A percentile compares a stretch with the other conserved stretches of the same genome.
phyloP scores from a whole-genome alignment of 2,113 vertebrate species.

The Indicator indicator region DNA sequence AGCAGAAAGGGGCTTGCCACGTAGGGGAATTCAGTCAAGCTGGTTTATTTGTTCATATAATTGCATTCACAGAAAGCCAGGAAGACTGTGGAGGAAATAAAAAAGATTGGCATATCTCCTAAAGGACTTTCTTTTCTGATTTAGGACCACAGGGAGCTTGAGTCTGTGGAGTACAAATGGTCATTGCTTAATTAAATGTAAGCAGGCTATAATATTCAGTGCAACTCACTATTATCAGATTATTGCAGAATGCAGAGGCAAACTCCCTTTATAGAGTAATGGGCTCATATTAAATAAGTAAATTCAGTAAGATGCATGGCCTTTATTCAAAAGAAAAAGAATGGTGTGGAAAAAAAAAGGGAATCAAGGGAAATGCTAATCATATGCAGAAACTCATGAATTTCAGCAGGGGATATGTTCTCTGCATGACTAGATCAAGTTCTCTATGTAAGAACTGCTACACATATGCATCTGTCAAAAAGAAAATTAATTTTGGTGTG shows the following conservation, averaged over 20 bases:
- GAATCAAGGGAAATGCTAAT: not conserved
- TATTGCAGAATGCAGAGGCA: conserved; percentile 48
- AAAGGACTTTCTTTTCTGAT: conserved; percentile 71
- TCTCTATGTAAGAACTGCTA: not conserved
- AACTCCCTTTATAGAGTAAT: not conserved
- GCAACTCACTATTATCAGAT: conserved; percentile 78
- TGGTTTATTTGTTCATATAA: conserved; percentile 82
- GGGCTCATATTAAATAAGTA: not conserved
- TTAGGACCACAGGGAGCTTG: conserved; percentile 65
- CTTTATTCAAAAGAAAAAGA: conserved; percentile 38
- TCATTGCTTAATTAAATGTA: conserved; percentile 81
- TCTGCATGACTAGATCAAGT: not conserved
- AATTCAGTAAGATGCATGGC: conserved; percentile 18
- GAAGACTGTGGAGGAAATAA: conserved; percentile 63
- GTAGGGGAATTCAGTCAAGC: conserved; percentile 73
- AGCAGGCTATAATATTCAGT: conserved; percentile 71
- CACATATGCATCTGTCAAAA: not conserved
- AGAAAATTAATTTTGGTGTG: not conserved
- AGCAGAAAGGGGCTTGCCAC: conserved; percentile 77
- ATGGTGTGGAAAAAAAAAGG: not conserved
- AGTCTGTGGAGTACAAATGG: conserved; percentile 71
- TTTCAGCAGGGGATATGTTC: not conserved
- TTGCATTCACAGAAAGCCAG: conserved; percentile 79
- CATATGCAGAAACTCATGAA: not conserved
- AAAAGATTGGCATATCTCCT: conserved; percentile 75